A percentile compares a stretch with the other conserved stretches of the same genome.
phyloP scores from a whole-genome alignment of 2,113 vertebrate species.

The Eublepharis macularius region DNA sequence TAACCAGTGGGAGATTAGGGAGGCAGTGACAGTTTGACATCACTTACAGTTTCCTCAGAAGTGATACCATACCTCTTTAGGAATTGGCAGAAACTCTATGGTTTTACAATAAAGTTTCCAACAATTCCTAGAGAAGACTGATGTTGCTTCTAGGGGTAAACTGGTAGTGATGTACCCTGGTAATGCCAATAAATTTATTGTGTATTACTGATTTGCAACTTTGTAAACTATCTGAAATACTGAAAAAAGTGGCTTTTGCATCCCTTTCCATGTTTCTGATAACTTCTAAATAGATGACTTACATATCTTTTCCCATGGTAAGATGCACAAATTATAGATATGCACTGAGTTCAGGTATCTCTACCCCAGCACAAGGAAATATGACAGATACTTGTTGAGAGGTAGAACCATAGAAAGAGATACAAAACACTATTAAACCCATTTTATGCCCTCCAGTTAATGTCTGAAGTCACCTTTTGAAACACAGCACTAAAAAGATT shows the following conservation, averaged over 20 bases:
- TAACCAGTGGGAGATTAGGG: too few species aligned
- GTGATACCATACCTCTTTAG: too few species aligned
- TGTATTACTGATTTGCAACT: slow-evolving; percentile 43
- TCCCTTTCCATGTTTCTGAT: neutral
- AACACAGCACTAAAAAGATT: neutral
- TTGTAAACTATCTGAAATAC: neutral
- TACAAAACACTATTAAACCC: neutral
- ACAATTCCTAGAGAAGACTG: too few species aligned
- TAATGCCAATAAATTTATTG: neutral
- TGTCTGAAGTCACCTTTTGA: neutral
- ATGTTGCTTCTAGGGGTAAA: too few species aligned
- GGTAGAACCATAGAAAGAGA: neutral
- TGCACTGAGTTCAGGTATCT: neutral
- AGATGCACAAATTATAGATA: neutral
- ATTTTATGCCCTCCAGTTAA: neutral
- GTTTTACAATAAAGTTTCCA: too few species aligned
- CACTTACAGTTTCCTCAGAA: too few species aligned
- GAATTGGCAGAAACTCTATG: too few species aligned
- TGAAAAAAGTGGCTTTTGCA: neutral
- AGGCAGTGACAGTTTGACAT: too few species aligned
- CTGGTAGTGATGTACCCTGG: too few species aligned
- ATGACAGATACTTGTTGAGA: neutral
- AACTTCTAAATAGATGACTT: neutral
- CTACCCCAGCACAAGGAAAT: neutral
- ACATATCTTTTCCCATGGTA: neutral